Conservation (phyloP, 2,888 invertebrate species). For the Lithophane socia region DNA sequence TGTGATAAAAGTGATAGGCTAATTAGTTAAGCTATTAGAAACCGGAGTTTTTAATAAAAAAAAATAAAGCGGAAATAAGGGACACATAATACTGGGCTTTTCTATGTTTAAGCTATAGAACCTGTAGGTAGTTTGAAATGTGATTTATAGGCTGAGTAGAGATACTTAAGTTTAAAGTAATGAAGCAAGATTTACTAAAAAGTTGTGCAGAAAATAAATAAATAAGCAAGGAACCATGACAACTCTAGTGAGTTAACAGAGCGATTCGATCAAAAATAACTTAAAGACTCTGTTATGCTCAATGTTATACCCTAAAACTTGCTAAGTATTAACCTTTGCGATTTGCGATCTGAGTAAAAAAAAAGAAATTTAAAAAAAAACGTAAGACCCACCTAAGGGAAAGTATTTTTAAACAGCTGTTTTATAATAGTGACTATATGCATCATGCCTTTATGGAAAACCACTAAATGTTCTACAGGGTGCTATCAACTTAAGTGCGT, state of each 20-base stretch:
- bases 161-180: not conserved
- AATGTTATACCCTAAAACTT: not conserved
- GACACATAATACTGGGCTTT: not conserved
- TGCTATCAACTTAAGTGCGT: conserved; percentile 1
- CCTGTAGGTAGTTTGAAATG: not conserved
- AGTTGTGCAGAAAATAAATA: not conserved
- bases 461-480: not conserved
- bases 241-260: not conserved
- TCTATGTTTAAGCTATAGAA: not conserved
- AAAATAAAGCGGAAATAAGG: not conserved
- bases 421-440: not conserved
- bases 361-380: too few relatives aligned
- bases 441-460: not conserved
- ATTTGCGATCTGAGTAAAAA: not conserved
- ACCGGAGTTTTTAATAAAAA: not conserved
- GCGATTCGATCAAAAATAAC: not conserved
- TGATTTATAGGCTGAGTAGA: not conserved
- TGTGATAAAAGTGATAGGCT: conserved; percentile 40
- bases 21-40: conserved; percentile 54
- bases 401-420: not conserved
- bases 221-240: not conserved
- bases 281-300: not conserved
- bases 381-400: not conserved
- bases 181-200: not conserved
- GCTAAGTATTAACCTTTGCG: too few relatives aligned